Evolutionary conservation across 1,140 invertebrate species (phyloP).

Genomic region (Drosophila hydei): DNA sequence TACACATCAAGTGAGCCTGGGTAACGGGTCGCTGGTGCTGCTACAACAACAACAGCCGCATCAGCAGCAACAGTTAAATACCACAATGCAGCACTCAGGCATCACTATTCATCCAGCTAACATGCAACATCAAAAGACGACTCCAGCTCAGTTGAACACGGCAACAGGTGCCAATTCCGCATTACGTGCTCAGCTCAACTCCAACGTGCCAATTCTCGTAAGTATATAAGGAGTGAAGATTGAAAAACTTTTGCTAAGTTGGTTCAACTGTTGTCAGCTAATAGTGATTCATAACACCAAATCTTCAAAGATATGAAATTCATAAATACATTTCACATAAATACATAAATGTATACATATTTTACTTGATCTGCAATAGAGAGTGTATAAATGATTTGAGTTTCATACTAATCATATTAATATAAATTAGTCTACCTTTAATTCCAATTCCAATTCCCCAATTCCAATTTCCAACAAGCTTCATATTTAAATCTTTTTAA

Average conservation of each 20-base stretch:
- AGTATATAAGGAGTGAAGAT: slow-evolving; percentile 13
- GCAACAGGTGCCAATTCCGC: slow-evolving; percentile 73
- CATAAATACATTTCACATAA: no score
- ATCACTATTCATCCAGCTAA: slow-evolving; percentile 80
- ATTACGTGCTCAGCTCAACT: slow-evolving; percentile 83
- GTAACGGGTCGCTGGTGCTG: slow-evolving; percentile 85
- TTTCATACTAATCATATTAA: no score
- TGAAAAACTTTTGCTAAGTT: no score
- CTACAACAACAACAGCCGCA: slow-evolving; percentile 83
- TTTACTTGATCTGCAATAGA: no score
- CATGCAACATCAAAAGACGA: slow-evolving; percentile 49
- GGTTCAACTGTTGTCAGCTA: no score
- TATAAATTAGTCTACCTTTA: no score
- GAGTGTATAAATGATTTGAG: no score
- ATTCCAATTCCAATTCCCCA: no score
- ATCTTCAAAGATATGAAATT: no score
- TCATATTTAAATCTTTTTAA: not conserved
- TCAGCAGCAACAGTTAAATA: slow-evolving; percentile 62
- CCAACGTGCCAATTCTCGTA: slow-evolving; percentile 86
- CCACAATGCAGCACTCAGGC: slow-evolving; percentile 70
- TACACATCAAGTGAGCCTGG: slow-evolving; percentile 83
- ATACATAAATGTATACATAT: no score
- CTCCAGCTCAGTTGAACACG: slow-evolving; percentile 52
- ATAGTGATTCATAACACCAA: no score
- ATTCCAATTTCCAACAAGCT: no score